phyloP scores from a whole-genome alignment of 2,888 invertebrate genomes.

The Euproctis similis region DNA sequence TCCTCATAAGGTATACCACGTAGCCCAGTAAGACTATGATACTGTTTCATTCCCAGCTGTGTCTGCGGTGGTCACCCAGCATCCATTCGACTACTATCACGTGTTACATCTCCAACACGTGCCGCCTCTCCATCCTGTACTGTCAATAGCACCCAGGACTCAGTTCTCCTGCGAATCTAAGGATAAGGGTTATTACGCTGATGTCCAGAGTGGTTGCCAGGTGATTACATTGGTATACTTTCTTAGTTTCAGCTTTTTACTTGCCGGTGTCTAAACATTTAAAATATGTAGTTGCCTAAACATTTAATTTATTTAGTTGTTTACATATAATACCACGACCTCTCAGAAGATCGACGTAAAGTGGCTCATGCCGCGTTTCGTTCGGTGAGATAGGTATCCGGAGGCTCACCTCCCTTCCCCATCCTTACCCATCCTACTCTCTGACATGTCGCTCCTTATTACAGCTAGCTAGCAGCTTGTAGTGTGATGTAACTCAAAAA shows the following conservation, averaged over 20 bases:
- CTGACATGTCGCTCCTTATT: no score
- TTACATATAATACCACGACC: background rate
- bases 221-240: background rate
- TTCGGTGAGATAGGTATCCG: no score
- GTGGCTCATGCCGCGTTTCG: no score
- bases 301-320: background rate
- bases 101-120: slow-evolving; percentile 72
- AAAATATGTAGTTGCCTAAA: background rate
- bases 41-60: slow-evolving; percentile 7
- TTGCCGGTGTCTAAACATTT: no score
- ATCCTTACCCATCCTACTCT: no score
- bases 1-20: no score
- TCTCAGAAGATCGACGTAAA: no score
- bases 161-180: slow-evolving; percentile 57
- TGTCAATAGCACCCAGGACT: slow-evolving; percentile 50
- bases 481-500: no score
- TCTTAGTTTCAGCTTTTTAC: background rate
- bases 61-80: slow-evolving; percentile 30
- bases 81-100: slow-evolving; percentile 73
- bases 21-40: no score
- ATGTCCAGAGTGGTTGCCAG: slow-evolving; percentile 69
- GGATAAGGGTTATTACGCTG: slow-evolving; percentile 63
- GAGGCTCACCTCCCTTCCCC: no score
- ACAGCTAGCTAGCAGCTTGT: no score
- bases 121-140: slow-evolving; percentile 73